Evolutionary conservation across 1,140 invertebrate species (phyloP).

Genomic region (Andricus grossulariae): DNA sequence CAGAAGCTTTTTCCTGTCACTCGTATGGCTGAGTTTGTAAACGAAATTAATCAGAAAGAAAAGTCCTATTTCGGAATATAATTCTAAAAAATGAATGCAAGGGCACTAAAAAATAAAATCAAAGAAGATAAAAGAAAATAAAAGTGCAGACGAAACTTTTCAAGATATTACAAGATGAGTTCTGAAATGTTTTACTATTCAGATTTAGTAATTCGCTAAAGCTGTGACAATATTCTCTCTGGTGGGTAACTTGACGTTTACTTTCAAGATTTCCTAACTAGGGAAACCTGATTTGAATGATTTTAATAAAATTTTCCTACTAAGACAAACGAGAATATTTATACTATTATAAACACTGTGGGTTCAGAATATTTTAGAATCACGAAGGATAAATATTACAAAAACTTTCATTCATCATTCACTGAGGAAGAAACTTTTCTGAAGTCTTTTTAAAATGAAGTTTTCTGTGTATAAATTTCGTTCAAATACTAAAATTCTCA

Average conservation of each 20-base stretch:
- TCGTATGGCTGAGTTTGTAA: background rate
- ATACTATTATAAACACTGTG: background rate
- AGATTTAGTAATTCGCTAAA: background rate
- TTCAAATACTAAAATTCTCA: too few species aligned
- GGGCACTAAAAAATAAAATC: background rate
- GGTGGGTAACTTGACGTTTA: background rate
- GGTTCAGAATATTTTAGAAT: background rate
- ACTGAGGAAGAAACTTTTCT: too few species aligned
- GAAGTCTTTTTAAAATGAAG: too few species aligned
- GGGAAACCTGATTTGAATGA: background rate
- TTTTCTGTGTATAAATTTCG: too few species aligned
- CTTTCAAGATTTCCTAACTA: background rate
- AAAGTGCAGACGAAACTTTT: background rate
- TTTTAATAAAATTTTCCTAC: background rate
- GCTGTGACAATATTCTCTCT: slow-evolving; percentile 8
- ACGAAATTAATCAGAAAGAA: background rate
- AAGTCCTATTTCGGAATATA: background rate
- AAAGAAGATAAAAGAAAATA: background rate
- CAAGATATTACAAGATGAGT: background rate
- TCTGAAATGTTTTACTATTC: background rate
- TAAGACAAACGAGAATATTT: background rate
- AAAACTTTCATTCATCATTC: too few species aligned
- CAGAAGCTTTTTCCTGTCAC: background rate
- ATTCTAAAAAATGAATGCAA: too few species aligned
- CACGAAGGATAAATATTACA: background rate